phyloP scores from a whole-genome alignment of 2,113 vertebrate genomes.

The Galemys pyrenaicus region DNA sequence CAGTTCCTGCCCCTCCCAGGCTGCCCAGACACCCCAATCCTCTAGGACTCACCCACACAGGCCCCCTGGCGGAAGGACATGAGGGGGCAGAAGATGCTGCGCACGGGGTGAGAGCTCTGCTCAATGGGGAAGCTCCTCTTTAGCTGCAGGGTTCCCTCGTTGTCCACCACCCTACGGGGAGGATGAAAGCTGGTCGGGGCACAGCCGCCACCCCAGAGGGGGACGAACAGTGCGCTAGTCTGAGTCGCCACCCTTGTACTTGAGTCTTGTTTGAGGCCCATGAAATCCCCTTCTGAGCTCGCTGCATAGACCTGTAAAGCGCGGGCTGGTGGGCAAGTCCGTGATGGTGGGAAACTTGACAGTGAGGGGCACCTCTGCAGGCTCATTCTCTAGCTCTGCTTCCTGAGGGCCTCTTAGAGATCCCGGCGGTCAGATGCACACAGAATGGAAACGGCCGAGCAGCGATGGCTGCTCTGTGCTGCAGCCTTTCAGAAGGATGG shows the following conservation, averaged over 20 bases:
- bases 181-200: not conserved
- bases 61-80: constrained; percentile 97
- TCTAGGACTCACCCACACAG: constrained; percentile 90
- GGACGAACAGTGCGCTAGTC: too few species aligned
- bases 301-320: not conserved
- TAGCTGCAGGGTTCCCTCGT: constrained; percentile 93
- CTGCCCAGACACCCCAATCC: not conserved
- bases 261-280: not conserved
- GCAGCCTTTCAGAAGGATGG: not conserved
- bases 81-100: constrained; percentile 96
- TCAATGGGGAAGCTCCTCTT: constrained; percentile 94
- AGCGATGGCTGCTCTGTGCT: not conserved
- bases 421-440: not conserved
- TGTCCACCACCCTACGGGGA: constrained; percentile 91
- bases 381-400: not conserved
- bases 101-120: constrained; percentile 90
- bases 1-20: not conserved
- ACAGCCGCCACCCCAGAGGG: not conserved
- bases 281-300: not conserved
- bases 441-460: not conserved
- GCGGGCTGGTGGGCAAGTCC: not conserved
- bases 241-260: not conserved
- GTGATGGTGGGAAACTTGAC: not conserved
- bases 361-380: not conserved
- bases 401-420: not conserved